phyloP scores from a whole-genome alignment of 2,888 invertebrate genomes.

The Ganaspis brasiliensis region DNA sequence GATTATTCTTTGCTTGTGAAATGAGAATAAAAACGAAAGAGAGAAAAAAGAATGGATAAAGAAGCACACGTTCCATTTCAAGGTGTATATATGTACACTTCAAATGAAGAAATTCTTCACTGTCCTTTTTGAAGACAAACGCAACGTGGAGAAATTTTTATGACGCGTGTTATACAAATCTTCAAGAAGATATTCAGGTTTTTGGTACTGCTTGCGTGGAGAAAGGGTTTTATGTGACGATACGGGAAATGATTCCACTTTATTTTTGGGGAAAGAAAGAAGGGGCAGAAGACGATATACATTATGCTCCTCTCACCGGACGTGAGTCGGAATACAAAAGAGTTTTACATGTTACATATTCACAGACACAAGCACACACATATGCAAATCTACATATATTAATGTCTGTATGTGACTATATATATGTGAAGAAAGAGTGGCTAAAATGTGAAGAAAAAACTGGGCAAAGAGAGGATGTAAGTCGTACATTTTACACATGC shows the following conservation, averaged over 20 bases:
- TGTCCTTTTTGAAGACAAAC: conserved; percentile 7
- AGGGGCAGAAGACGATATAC: not conserved
- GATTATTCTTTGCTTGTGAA: no score
- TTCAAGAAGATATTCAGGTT: conserved; percentile 18
- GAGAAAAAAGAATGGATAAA: conserved; percentile 43
- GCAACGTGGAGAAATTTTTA: conserved; percentile 25
- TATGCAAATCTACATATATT: not conserved
- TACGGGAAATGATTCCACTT: not conserved
- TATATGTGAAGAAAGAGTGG: not conserved
- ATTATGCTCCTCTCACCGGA: conserved; percentile 37
- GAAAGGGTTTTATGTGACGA: conserved; percentile 29
- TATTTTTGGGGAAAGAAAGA: not conserved
- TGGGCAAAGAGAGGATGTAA: conserved; percentile 21
- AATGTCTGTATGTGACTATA: not conserved
- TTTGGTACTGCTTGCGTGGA: not conserved
- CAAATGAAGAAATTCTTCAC: conserved; percentile 18
- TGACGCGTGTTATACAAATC: conserved; percentile 27
- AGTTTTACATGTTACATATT: conserved; percentile 23
- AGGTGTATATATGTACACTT: not conserved
- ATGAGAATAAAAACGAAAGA: no score
- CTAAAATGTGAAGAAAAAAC: conserved; percentile 8
- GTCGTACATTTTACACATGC: conserved; percentile 20
- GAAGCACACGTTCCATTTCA: conserved; percentile 37
- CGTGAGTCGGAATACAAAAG: conserved; percentile 17
- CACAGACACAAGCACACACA: no score